Conservation (phyloP, 2,797 vertebrate genomes). For the Oreochromis grahami region DNA sequence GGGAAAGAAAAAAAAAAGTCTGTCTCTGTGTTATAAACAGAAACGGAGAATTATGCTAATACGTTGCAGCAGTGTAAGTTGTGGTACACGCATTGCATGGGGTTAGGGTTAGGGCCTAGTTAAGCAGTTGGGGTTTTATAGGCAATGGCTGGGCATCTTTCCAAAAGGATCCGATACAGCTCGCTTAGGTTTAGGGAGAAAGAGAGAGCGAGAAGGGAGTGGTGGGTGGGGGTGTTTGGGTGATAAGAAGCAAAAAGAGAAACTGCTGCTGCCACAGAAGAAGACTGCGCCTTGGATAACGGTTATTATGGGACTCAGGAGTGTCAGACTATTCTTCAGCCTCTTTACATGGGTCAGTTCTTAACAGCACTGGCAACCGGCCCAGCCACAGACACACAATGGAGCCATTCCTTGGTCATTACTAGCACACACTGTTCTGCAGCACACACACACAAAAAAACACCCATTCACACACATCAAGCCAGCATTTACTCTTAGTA, state of each 20-base stretch:
- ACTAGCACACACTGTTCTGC: conserved; percentile 21
- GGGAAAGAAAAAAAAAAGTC: background rate
- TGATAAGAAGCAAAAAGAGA: conserved; percentile 1
- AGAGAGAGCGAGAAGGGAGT: background rate
- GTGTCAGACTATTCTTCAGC: conserved; percentile 45
- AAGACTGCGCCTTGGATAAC: conserved; percentile 9
- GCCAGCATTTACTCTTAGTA: background rate
- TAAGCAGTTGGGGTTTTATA: conserved; percentile 55
- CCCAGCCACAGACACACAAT: conserved; percentile 54
- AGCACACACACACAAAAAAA: background rate
- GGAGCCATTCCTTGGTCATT: conserved; percentile 51
- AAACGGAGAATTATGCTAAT: conserved; percentile 22
- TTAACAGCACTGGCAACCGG: conserved; percentile 45
- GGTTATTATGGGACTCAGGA: conserved; percentile 39
- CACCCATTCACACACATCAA: background rate
- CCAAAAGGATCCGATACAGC: conserved; percentile 30
- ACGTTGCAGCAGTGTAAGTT: conserved; percentile 11
- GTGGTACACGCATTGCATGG: conserved; percentile 34
- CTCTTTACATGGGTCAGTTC: conserved; percentile 59
- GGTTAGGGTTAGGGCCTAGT: conserved; percentile 46
- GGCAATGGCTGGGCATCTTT: conserved; percentile 40
- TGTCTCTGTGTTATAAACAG: background rate
- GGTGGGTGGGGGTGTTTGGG: background rate
- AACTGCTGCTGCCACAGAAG: conserved; percentile 17
- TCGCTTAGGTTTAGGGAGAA: background rate